Conservation (phyloP, 2,113 vertebrate species). For the Tragelaphus strepsiceros region DNA sequence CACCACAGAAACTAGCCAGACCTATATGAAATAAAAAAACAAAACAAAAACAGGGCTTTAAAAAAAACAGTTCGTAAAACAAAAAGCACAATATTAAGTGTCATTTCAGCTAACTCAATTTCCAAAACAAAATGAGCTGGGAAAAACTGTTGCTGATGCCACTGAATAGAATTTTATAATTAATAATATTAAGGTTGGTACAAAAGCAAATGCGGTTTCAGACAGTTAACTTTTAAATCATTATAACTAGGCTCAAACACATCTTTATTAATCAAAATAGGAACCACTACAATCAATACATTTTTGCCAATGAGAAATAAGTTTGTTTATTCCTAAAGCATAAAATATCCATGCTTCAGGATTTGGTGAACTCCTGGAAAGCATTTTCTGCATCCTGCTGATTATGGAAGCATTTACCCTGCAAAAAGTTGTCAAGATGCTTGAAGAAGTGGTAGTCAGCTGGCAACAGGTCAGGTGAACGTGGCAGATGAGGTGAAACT, state of each 20-base stretch:
- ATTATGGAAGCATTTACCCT: background rate
- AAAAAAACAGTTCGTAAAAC: conserved; percentile 51
- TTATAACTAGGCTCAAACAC: background rate
- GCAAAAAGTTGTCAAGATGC: background rate
- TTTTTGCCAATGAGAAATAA: background rate
- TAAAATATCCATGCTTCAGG: background rate
- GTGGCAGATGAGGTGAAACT: background rate
- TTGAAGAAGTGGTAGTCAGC: background rate
- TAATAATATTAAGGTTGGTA: background rate
- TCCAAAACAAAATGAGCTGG: conserved; percentile 27
- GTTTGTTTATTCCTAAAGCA: background rate
- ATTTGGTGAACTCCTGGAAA: background rate
- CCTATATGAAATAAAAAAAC: conserved; percentile 76
- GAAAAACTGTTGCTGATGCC: conserved; percentile 15
- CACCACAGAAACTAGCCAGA: conserved; percentile 96
- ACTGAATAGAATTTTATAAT: conserved; percentile 11
- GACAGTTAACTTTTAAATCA: background rate
- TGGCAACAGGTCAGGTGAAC: background rate
- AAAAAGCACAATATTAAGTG: conserved; percentile 8
- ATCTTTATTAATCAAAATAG: background rate
- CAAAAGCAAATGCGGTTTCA: background rate
- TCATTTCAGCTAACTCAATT: conserved; percentile 37
- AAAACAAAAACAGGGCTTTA: background rate
- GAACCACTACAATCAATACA: background rate
- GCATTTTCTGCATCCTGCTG: background rate